Conservation (phyloP, 2,113 vertebrate genomes). For the Hepsetus odoe region DNA sequence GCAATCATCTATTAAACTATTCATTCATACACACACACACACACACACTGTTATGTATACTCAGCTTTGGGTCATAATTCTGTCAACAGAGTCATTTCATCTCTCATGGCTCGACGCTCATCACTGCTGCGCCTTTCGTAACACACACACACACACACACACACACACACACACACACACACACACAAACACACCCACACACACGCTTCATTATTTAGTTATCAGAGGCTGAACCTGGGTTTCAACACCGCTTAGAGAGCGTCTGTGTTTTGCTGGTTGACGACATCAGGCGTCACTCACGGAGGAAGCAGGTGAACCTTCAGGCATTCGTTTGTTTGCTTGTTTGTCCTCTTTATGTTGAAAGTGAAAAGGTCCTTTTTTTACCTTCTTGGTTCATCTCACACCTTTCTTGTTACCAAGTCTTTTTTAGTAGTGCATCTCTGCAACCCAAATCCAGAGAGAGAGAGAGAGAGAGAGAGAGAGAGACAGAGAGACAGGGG, state of each 20-base stretch:
- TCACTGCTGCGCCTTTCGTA: neutral
- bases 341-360: too few relatives aligned
- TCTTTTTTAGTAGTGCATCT: too few relatives aligned
- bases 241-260: neutral
- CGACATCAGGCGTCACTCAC: neutral
- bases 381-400: neutral
- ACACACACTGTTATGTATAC: constrained; percentile 13
- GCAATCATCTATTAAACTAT: constrained; percentile 10
- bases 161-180: constrained; percentile 8
- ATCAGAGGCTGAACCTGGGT: neutral
- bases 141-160: constrained; percentile 18
- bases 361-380: too few relatives aligned
- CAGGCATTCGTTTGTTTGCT: neutral
- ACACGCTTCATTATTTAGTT: neutral
- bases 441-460: too few relatives aligned
- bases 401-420: too few relatives aligned
- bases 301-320: neutral
- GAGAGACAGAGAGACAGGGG: too few relatives aligned
- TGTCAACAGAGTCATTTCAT: constrained; percentile 43
- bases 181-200: neutral
- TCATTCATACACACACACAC: neutral
- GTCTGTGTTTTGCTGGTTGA: neutral
- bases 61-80: constrained; percentile 39
- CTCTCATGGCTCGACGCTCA: neutral
- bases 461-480: too few relatives aligned